A percentile compares a stretch with the other conserved stretches of the same genome.
Conservation (phyloP, 2,888 invertebrate species). For the Alentia gelatinosa region DNA sequence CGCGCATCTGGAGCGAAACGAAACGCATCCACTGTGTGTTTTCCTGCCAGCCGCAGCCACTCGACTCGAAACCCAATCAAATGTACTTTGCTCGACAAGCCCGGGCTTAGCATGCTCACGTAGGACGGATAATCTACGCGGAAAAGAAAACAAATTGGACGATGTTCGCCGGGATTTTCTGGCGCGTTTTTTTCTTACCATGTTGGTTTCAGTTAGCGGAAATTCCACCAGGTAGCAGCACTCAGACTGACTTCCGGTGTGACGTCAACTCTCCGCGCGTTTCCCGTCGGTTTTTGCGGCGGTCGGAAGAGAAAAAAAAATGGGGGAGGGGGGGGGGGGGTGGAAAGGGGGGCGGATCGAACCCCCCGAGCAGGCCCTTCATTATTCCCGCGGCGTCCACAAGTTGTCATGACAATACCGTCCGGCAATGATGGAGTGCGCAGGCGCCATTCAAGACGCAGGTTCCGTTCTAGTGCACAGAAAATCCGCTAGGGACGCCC, state of each 20-base stretch:
- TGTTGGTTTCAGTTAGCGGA: conserved; percentile 4
- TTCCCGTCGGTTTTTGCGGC: not conserved
- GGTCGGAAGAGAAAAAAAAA: too few species aligned
- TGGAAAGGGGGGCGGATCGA: not conserved
- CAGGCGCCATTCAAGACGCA: not conserved
- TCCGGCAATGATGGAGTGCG: conserved; percentile 8
- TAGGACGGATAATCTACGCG: too few species aligned
- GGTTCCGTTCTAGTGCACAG: conserved; percentile 41
- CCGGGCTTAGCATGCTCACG: too few species aligned
- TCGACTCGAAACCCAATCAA: not conserved
- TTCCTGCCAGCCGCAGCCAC: not conserved
- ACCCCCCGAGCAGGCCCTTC: not conserved
- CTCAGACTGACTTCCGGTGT: conserved; percentile 23
- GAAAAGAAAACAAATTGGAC: too few species aligned
- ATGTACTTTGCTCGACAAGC: too few species aligned
- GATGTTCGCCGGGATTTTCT: too few species aligned
- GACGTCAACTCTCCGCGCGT: not conserved
- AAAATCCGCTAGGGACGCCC: conserved; percentile 34
- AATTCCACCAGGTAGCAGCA: conserved; percentile 35
- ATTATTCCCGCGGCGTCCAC: not conserved
- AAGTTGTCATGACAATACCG: conserved; percentile 40
- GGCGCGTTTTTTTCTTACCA: too few species aligned
- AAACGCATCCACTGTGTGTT: not conserved
- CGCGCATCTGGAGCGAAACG: not conserved
- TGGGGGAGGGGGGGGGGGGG: not conserved